phyloP scores from a whole-genome alignment of 2,797 vertebrate species.

The Acanthurus tractus region DNA sequence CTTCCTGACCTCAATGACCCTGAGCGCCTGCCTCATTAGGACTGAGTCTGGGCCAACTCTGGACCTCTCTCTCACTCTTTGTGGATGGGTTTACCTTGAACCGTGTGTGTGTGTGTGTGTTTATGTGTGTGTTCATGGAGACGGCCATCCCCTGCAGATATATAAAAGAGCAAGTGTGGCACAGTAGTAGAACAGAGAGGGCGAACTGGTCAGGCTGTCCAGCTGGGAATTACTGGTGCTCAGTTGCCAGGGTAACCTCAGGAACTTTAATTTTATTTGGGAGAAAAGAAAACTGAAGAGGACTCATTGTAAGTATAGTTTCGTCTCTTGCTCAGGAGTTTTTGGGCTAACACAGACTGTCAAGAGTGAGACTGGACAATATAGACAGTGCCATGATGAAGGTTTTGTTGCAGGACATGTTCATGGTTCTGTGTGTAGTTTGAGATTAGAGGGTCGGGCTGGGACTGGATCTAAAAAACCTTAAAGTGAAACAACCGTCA shows the following conservation, averaged over 20 bases:
- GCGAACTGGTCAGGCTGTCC: slow-evolving; percentile 48
- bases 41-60: slow-evolving; percentile 56
- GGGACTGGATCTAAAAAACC: slow-evolving; percentile 33
- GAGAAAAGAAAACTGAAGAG: slow-evolving; percentile 17
- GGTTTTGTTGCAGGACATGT: slow-evolving; percentile 4
- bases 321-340: not conserved
- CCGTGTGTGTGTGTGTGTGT: slow-evolving; percentile 40
- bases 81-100: slow-evolving; percentile 38
- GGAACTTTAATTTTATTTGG: slow-evolving; percentile 13
- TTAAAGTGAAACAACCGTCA: slow-evolving; percentile 40
- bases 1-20: slow-evolving; percentile 54
- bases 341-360: not conserved
- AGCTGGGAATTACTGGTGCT: slow-evolving; percentile 47
- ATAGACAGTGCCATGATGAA: not conserved
- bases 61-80: slow-evolving; percentile 46
- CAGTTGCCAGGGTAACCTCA: slow-evolving; percentile 42
- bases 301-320: slow-evolving; percentile 16
- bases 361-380: slow-evolving; percentile 3
- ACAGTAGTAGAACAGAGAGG: slow-evolving; percentile 50
- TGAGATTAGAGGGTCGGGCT: slow-evolving; percentile 13
- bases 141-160: slow-evolving; percentile 70
- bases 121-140: slow-evolving; percentile 60
- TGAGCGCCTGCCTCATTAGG: slow-evolving; percentile 50
- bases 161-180: slow-evolving; percentile 66
- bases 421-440: slow-evolving; percentile 18